A percentile compares a stretch with the other conserved stretches of the same genome.
These are phyloP conservation scores for Clarias laeviceps DNA, from an alignment of 2,797 vertebrate species.

Conservation along the genomic window DNA sequence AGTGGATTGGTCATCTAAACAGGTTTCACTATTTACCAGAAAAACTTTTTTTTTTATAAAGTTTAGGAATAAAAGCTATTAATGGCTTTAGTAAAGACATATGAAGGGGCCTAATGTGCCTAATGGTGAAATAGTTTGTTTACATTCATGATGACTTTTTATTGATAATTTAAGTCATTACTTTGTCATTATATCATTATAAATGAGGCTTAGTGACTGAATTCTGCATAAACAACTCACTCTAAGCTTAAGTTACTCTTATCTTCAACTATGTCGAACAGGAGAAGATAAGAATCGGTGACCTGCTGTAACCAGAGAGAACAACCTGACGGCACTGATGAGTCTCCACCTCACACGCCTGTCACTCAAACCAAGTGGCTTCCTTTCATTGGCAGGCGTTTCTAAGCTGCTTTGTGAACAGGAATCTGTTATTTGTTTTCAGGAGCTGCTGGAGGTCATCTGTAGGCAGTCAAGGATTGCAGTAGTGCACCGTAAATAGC, in stretches of 20 bases:
- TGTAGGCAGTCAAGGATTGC: slow-evolving; percentile 18
- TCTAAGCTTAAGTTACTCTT: background rate
- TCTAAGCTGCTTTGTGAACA: background rate
- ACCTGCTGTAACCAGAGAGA: slow-evolving; percentile 53
- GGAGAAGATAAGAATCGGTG: slow-evolving; percentile 43
- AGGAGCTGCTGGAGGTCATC: slow-evolving; percentile 29
- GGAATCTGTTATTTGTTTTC: slow-evolving; percentile 9
- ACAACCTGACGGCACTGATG: slow-evolving; percentile 49
- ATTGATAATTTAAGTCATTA: background rate
- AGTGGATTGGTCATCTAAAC: background rate
- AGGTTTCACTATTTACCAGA: background rate
- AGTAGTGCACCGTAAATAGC: background rate
- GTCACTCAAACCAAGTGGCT: slow-evolving; percentile 40
- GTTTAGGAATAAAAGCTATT: background rate
- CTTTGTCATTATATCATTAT: too few relatives aligned
- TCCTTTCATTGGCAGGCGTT: slow-evolving; percentile 3
- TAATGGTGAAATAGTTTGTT: background rate
- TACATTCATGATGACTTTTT: background rate
- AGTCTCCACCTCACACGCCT: slow-evolving; percentile 30
- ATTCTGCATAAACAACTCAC: background rate
- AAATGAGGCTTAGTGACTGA: background rate
- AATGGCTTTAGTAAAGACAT: background rate
- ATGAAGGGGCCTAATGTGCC: background rate
- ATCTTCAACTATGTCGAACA: slow-evolving; percentile 6
- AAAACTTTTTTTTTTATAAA: too few relatives aligned